Base-by-base conservation (phyloP, 2,797 vertebrate genomes). In the Erethizon dorsatum region DNA sequence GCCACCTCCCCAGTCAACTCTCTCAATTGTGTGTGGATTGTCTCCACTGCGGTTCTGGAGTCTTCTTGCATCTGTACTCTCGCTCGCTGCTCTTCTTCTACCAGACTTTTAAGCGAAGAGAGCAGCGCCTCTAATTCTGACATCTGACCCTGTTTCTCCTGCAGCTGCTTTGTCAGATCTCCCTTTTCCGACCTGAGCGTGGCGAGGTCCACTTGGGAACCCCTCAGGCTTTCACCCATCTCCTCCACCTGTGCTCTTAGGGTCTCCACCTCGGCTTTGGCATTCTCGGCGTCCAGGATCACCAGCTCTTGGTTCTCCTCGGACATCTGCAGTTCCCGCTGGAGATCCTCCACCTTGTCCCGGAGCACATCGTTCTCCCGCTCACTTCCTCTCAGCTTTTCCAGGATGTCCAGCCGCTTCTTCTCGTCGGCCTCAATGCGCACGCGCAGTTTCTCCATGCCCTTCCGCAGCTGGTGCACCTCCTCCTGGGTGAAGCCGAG, bases 381-480 rank as follows among this genome's bases (percentile, higher is more conserved):
- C 96, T 99, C 99, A 0, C 98, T 98, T 61, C 98, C 99, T 98
- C 98, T 99, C 90, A 99, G 98, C 54, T 99, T 99, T 95, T 99
- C 99, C 87, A 97, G 96, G 97, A 99, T 91, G 0, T 98, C 98
- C 33, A 63, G 97, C 84, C 99, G 99, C 98, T 99, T 99, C 96
- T 98, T 99, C 97, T 99, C 99, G 28, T 99, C 99, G 0, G 99
- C 99, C 98, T 99, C 99, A 4, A 99, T 99, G 97, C 99, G 99
- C 79, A 99, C 98, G 97, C 99, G 99, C 9, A 99, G 99, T 94
- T 99, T 99, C 98, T 99, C 99, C 1, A 99, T 99, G 77, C 99
- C 99, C 0, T 77, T 97, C 75, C 98, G 98, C 99, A 99, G 98
- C 97, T 99, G 99, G 69, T 96, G 96, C 80, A 99, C 98, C 96